phyloP scores from a whole-genome alignment of 2,888 invertebrate species.

The Diarsia mendica region DNA sequence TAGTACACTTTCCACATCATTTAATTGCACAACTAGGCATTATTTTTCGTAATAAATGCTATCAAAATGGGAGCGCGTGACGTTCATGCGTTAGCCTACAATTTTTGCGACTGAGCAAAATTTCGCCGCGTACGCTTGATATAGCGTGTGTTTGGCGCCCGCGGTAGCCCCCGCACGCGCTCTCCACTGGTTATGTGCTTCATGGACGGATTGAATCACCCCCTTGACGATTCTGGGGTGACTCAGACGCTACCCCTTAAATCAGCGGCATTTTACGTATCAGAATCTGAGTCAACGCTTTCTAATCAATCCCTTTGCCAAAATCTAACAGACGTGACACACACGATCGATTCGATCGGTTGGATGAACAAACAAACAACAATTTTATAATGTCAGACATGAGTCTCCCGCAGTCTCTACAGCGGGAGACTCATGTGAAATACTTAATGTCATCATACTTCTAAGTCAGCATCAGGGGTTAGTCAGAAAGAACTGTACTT shows the following conservation, averaged over 20 bases:
- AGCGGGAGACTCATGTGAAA: neutral
- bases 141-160: too few species aligned
- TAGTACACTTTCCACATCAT: too few species aligned
- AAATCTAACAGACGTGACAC: neutral
- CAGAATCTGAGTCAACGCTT: slow-evolving; percentile 14
- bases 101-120: too few species aligned
- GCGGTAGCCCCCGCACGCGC: too few species aligned
- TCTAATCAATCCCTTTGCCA: neutral
- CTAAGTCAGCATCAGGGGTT: neutral
- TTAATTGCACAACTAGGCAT: too few species aligned
- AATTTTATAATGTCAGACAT: neutral
- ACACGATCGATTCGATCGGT: slow-evolving; percentile 2
- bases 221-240: neutral
- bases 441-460: neutral
- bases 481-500: neutral
- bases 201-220: neutral
- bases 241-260: neutral
- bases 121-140: too few species aligned
- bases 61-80: too few species aligned
- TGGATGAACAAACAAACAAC: neutral
- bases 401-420: too few species aligned
- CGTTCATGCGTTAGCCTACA: too few species aligned
- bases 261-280: neutral
- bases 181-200: too few species aligned
- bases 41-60: too few species aligned